Percentiles rank a stretch among this genome's conserved stretches.
Conservation (phyloP, 2,113 vertebrate species). For the Sceloporus tristichus region DNA sequence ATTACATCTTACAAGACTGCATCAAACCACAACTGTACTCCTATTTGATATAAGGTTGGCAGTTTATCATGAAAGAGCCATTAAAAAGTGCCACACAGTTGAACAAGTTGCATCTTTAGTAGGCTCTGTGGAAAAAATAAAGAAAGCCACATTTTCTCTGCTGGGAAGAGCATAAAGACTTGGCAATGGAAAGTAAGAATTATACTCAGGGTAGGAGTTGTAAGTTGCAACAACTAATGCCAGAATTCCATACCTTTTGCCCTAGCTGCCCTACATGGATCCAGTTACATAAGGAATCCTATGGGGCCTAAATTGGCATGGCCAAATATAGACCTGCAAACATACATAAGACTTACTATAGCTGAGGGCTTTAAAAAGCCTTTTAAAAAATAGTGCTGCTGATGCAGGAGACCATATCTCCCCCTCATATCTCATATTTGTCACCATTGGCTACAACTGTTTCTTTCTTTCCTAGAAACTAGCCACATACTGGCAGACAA, state of each 20-base stretch:
- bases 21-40: constrained; percentile 28
- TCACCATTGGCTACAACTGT: too few relatives aligned
- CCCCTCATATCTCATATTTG: too few relatives aligned
- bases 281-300: background rate
- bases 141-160: background rate
- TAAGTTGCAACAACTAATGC: background rate
- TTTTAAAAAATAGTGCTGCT: background rate
- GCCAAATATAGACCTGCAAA: background rate
- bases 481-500: too few relatives aligned
- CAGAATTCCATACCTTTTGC: background rate
- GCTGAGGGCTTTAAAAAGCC: background rate
- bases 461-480: too few relatives aligned
- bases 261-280: background rate
- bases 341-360: background rate
- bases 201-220: too few relatives aligned
- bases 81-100: background rate
- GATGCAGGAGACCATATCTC: too few relatives aligned
- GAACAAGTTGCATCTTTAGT: background rate
- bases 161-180: background rate
- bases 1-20: background rate
- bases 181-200: background rate
- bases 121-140: background rate
- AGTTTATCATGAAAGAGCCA: constrained; percentile 1
- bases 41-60: background rate
- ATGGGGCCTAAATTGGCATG: background rate